Evolutionary conservation across 2,888 invertebrate species (phyloP).

Genomic region (Diaprepes abbreviatus): DNA sequence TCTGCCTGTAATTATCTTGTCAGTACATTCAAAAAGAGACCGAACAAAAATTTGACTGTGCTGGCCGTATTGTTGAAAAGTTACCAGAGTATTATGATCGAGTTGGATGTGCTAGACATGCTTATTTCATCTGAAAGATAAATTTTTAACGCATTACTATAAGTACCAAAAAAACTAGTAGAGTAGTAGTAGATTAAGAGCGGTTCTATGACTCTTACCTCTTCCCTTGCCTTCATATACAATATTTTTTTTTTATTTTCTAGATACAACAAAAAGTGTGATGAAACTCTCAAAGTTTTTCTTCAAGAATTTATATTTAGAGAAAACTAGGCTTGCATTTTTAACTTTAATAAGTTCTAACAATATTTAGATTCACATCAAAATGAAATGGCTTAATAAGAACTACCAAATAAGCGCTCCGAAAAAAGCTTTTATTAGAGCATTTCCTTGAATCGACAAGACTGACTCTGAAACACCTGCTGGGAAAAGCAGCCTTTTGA

Average conservation of each 20-base stretch:
- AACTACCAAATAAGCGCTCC: too few relatives aligned
- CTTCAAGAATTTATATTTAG: neutral
- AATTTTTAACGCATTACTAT: neutral
- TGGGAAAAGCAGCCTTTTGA: too few relatives aligned
- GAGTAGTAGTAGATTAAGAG: constrained; percentile 9
- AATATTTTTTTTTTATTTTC: neutral
- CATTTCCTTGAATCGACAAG: too few relatives aligned
- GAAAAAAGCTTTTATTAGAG: too few relatives aligned
- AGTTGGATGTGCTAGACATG: constrained; percentile 38
- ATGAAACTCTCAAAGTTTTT: neutral
- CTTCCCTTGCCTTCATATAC: neutral
- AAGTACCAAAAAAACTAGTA: neutral
- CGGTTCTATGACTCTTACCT: neutral
- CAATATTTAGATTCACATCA: too few relatives aligned
- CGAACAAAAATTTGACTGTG: constrained; percentile 13
- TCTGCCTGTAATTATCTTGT: constrained; percentile 23
- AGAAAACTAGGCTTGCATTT: too few relatives aligned
- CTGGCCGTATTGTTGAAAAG: constrained; percentile 11
- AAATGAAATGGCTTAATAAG: too few relatives aligned
- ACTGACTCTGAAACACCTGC: too few relatives aligned
- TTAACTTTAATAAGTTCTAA: too few relatives aligned
- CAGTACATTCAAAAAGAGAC: constrained; percentile 16
- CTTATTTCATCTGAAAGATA: constrained; percentile 1
- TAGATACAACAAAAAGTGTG: neutral
- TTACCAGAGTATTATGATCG: neutral